These are phyloP conservation scores for Nemurella pictetii DNA, from an alignment of 2,888 invertebrate species.

Conservation along the genomic window DNA sequence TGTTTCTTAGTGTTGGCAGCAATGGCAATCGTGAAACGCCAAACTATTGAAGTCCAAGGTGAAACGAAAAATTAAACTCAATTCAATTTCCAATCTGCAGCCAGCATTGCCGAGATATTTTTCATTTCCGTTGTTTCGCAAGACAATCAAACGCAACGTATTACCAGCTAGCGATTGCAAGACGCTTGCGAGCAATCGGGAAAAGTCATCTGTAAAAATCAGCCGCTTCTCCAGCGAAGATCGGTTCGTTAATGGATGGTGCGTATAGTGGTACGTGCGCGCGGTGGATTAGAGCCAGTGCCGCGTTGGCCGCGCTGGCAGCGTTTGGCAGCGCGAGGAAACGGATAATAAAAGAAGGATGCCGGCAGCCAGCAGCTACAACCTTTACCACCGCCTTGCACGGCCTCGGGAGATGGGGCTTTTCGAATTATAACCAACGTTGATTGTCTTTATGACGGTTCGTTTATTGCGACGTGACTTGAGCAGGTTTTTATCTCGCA, in stretches of 20 bases:
- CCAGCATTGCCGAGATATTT: no score
- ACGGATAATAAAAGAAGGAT: background rate
- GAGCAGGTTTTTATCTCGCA: slow-evolving; percentile 33
- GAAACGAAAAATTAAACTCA: no score
- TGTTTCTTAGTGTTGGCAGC: no score
- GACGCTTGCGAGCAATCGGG: background rate
- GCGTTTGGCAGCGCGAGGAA: background rate
- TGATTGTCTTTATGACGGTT: slow-evolving; percentile 35
- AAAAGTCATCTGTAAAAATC: background rate
- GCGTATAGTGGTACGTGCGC: background rate
- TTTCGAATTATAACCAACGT: slow-evolving; percentile 16
- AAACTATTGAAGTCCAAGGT: no score
- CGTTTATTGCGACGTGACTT: slow-evolving; percentile 33
- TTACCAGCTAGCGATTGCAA: background rate
- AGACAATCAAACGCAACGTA: background rate
- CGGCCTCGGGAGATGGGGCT: background rate
- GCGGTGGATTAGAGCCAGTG: background rate
- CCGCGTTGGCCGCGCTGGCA: background rate
- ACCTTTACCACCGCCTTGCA: background rate
- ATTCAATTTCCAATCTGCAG: no score
- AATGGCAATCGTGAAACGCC: no score
- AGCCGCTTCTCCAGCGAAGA: background rate
- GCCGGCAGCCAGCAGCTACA: background rate
- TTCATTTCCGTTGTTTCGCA: background rate
- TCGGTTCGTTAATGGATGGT: background rate